Percentiles rank a stretch among this genome's conserved stretches.
Evolutionary conservation across 2,113 vertebrate species (phyloP).

Genomic region (Chroicocephalus ridibundus): DNA sequence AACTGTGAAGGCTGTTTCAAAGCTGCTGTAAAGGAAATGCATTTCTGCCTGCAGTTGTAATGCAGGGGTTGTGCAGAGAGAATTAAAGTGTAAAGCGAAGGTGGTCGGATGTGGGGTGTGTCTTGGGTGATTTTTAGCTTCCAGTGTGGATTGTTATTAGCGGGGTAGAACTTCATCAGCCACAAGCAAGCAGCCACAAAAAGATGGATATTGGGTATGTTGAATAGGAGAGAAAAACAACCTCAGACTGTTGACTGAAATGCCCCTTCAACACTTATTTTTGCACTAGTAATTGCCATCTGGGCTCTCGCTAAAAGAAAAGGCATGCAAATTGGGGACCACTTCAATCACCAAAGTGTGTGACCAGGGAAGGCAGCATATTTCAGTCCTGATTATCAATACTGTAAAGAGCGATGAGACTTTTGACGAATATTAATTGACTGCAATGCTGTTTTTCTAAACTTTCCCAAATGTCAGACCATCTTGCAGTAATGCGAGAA

Average conservation of each 20-base stretch:
- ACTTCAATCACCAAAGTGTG: neutral
- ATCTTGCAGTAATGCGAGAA: neutral
- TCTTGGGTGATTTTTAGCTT: neutral
- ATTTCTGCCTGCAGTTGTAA: constrained; percentile 13
- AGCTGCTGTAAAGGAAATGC: constrained; percentile 36
- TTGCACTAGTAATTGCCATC: neutral
- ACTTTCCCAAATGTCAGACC: neutral
- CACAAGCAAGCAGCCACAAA: neutral
- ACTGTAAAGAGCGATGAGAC: neutral
- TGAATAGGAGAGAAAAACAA: neutral
- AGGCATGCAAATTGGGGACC: neutral
- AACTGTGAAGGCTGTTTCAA: constrained; percentile 67
- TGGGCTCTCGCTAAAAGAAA: neutral
- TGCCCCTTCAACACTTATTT: neutral
- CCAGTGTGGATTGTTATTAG: neutral
- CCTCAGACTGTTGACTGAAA: neutral
- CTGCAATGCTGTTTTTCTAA: neutral
- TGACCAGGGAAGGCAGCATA: neutral
- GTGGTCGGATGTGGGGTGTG: neutral
- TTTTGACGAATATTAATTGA: neutral
- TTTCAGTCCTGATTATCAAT: neutral
- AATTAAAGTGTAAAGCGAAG: neutral
- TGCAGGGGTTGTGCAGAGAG: neutral
- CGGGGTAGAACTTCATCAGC: neutral
- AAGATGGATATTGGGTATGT: neutral